phyloP scores from a whole-genome alignment of 2,113 vertebrate species.

The Alces alces region DNA sequence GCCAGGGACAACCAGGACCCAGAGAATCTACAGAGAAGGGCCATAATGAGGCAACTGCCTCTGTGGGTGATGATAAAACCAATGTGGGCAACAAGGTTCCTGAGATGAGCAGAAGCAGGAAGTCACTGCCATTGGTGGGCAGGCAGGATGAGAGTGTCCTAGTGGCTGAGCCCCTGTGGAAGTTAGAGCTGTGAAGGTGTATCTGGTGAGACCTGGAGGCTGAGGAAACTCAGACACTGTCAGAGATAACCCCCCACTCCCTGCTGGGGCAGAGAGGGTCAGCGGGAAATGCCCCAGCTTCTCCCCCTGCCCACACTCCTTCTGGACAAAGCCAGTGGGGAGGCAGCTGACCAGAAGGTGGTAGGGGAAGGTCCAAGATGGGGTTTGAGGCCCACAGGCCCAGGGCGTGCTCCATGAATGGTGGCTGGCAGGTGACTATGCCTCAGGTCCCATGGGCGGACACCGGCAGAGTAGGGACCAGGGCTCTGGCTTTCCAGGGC shows the following conservation, averaged over 20 bases:
- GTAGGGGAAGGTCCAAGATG: neutral
- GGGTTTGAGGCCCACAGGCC: neutral
- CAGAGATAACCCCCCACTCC: neutral
- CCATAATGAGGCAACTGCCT: neutral
- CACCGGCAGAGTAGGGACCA: neutral
- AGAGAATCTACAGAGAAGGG: neutral
- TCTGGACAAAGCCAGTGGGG: neutral
- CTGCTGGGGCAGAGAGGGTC: neutral
- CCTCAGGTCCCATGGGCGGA: neutral
- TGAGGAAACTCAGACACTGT: neutral
- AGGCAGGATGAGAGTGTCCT: neutral
- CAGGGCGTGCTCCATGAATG: neutral
- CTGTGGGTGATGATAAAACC: neutral
- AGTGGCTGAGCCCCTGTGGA: neutral
- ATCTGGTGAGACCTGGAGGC: neutral
- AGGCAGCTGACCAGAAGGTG: neutral
- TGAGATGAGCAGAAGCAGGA: neutral
- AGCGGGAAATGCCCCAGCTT: neutral
- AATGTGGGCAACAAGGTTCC: neutral
- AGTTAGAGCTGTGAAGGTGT: neutral
- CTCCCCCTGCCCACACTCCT: neutral
- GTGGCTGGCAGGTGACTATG: neutral
- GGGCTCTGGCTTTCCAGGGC: neutral
- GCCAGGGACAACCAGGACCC: neutral
- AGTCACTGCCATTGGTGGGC: accelerated